Evolutionary conservation across 2,797 vertebrate species (phyloP), one percentile per base, ranked within the genome.

Genomic region (Bufotes viridis): DNA sequence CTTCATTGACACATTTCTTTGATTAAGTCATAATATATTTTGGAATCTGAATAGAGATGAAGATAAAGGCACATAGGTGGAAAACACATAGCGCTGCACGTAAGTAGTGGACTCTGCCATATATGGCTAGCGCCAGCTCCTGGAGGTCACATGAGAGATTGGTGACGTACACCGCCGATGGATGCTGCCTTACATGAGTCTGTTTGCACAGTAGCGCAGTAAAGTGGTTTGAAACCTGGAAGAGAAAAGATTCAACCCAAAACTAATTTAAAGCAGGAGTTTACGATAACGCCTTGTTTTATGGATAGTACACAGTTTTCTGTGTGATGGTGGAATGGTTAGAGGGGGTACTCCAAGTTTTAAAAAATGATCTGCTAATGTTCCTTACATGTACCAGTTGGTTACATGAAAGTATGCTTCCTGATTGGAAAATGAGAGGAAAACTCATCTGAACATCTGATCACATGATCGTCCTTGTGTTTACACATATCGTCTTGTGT

Each of bases 11-110:
- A 67, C 76, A 75, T 15, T 57, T 82, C 55, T 72, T 53, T 80
- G 67, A 85, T 63, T 78, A 78, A 55, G 80, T 87, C 86, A 83
- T 22, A 65, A 60, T n/a, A 74, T 58, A 81, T 82, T 78, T 81
- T 57, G 22, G 29, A 72, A 81, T 72, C 78, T 81, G 61, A 87
- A 85, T 83, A 87, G 51, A 82, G 76, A 78, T 63, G n/a, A 53
- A 18, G 86, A 78, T 82, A 69, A 83, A 78, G 58, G 58, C 20
- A 53, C 58, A 53, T 65, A 78, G 53, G 42, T 63, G 60, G 78
- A 85, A 83, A 78, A 20, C 74, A 78, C 0, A 17, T 6, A 26
- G 14, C 60, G 5, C 60, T 29, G n/a, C 60, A 55, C 42, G 49
- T 24, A 42, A 61, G 84, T 61, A 53, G 3, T 53, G 72, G 57